A percentile compares a stretch with the other conserved stretches of the same genome.
Evolutionary conservation across 2,113 vertebrate species (phyloP).

Genomic region (Lanius collurio): DNA sequence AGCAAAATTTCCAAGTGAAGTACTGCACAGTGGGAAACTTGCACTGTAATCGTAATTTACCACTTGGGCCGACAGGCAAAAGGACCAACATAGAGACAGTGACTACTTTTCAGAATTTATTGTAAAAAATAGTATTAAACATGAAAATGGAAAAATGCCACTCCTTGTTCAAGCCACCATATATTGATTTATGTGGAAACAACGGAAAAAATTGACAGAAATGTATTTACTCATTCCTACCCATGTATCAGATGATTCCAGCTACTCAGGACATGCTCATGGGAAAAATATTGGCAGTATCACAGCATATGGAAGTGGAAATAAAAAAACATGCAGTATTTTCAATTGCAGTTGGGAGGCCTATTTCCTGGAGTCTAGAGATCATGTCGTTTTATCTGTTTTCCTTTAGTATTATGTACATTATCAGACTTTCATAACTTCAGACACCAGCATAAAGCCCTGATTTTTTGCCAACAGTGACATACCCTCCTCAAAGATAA

Average conservation of each 20-base stretch:
- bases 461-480: conserved; percentile 46
- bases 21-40: not conserved
- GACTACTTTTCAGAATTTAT: conserved; percentile 47
- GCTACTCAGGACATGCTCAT: conserved; percentile 22
- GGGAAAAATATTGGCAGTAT: conserved; percentile 29
- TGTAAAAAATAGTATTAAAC: conserved; percentile 60
- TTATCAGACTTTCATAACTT: conserved; percentile 53
- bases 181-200: conserved; percentile 41
- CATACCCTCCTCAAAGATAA: conserved; percentile 48
- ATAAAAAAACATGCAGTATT: conserved; percentile 54
- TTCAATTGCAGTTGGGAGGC: conserved; percentile 52
- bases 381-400: conserved; percentile 63
- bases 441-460: conserved; percentile 43
- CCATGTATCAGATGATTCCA: not conserved
- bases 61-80: not conserved
- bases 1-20: not conserved
- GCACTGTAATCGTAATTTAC: fast-evolving
- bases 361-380: conserved; percentile 55
- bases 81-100: not conserved
- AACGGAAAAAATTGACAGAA: conserved; percentile 34
- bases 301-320: conserved; percentile 39
- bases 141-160: conserved; percentile 40
- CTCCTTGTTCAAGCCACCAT: conserved; percentile 5
- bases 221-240: conserved; percentile 37
- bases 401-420: conserved; percentile 64